A percentile compares a stretch with the other conserved stretches of the same genome.
Conservation (phyloP, 2,888 invertebrate species). For the Orthonychiurus folsomi region DNA sequence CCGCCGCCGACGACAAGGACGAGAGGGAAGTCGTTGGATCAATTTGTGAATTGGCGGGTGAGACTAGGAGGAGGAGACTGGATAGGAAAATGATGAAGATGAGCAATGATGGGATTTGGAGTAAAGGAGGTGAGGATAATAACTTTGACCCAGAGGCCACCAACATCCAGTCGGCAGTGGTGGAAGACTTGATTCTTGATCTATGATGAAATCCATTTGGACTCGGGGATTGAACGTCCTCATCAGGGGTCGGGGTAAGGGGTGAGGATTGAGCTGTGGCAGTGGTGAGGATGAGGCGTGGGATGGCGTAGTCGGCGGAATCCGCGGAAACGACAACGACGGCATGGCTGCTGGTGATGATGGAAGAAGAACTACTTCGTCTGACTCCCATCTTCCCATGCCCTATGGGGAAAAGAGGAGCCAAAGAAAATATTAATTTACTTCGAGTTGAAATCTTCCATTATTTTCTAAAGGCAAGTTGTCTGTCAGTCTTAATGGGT, state of each 20-base stretch:
- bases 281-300: neutral
- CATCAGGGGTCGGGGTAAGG: too few relatives aligned
- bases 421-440: conserved; percentile 1
- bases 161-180: neutral
- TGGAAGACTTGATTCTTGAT: neutral
- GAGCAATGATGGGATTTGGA: neutral
- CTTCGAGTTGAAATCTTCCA: too few relatives aligned
- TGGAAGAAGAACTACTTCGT: conserved; percentile 1
- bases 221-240: neutral
- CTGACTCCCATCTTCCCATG: neutral
- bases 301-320: neutral
- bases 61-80: neutral
- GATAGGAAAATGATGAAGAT: too few relatives aligned
- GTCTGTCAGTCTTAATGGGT: too few relatives aligned
- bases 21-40: too few relatives aligned
- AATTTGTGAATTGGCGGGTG: too few relatives aligned
- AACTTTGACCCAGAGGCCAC: neutral
- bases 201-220: neutral
- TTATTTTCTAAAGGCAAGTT: conserved; percentile 1
- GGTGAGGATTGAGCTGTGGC: neutral
- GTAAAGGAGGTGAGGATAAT: neutral
- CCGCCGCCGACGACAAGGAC: too few relatives aligned
- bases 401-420: neutral
- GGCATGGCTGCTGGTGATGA: too few relatives aligned
- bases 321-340: too few relatives aligned